Base-by-base conservation (phyloP, 1,140 invertebrate species). In the Luehdorfia chinensis region DNA sequence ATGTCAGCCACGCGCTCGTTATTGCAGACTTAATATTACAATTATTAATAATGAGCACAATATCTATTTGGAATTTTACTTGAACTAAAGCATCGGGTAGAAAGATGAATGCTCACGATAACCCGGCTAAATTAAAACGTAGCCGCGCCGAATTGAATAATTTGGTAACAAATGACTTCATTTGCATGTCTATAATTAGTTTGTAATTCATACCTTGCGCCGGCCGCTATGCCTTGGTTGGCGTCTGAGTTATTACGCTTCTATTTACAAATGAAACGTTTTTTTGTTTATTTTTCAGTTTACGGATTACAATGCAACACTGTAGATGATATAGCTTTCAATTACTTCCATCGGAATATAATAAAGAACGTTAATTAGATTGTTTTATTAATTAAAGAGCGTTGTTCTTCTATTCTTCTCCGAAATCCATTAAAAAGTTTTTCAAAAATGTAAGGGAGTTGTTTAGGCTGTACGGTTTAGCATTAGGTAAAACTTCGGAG, bases 141-240 rank as follows among this genome's bases (percentile, higher is more conserved):
- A 49, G 19, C 54, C 50, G 59, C 58, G 33, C 47, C 53, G 64
- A 73, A 75, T 75, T 75, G 65, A 75, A 73, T 66, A 59, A 74
- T 69, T 75, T 67, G 63, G 66, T 55, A 65, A 67, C 59, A 59
- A 67, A 72, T 55, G 55, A 32, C 60, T 70, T 67, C 56, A 78
- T 78, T 79, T 75, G 60, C 71, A 76, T 79, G 71, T 55, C 57
- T 55, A 59, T 71, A 75, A 76, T 79, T 75, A 76, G 61, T 70
- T 61, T 49, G 32, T 66, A 64, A 71, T 70, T 74, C 49, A 59
- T 60, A 54, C 62, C 36, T 51, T 33, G 11, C 33, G 39, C 45
- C 45, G 23, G 39, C n/a, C 47, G n/a, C n/a, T 25, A 37, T 50
- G 47, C 44, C 34, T 53, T 53, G 36, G n/a, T 19, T 27, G n/a